phyloP scores from a whole-genome alignment of 1,140 invertebrate species.

The Alviniconcha marisindica region DNA sequence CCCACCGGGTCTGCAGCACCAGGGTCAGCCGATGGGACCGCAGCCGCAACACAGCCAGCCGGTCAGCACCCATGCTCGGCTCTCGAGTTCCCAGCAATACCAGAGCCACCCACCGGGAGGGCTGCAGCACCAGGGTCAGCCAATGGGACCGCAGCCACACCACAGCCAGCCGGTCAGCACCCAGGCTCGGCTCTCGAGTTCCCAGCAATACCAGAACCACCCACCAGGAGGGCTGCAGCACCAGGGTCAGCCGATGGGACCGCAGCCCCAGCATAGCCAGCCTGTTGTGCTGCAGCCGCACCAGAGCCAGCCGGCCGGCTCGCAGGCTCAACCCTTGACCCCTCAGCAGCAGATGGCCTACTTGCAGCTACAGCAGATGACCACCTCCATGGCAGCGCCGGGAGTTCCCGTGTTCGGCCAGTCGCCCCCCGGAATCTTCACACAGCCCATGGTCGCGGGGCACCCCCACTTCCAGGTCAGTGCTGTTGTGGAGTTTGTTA shows the following conservation, averaged over 20 bases:
- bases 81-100: not conserved
- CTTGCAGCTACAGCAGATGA: not conserved
- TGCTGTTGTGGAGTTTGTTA: no score
- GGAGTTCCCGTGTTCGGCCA: not conserved
- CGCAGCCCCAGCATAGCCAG: not conserved
- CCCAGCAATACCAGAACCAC: no score
- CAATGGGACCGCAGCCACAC: not conserved
- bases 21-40: not conserved
- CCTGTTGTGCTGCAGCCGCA: not conserved
- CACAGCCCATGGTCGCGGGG: not conserved
- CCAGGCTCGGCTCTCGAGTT: not conserved
- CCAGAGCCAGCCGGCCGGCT: not conserved
- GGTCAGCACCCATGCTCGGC: not conserved
- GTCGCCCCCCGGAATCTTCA: not conserved
- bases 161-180: not conserved
- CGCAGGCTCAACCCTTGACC: not conserved
- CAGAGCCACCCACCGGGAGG: no score
- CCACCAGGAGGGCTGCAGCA: no score
- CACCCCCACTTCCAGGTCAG: not conserved
- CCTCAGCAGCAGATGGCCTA: constrained; percentile 1
- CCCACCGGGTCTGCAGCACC: not conserved
- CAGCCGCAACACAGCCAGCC: not conserved
- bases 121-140: not conserved
- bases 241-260: not conserved
- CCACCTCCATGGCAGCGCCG: not conserved